A percentile compares a stretch with the other conserved stretches of the same genome.
Evolutionary conservation across 2,797 vertebrate species (phyloP).

Genomic region (Cyclopterus lumpus): DNA sequence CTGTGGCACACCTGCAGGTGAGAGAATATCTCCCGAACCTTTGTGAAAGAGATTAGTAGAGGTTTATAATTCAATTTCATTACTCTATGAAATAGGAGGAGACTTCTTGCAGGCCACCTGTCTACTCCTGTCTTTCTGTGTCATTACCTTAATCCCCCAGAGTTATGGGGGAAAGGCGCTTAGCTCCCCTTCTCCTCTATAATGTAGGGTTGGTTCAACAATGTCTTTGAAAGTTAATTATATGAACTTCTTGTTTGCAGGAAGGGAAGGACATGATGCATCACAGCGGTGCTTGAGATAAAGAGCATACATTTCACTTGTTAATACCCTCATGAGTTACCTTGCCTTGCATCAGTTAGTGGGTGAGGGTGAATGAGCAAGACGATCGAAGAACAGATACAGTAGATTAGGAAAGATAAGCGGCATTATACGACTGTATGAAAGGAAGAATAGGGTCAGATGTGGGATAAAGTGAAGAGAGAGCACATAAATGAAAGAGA

Average conservation of each 20-base stretch:
- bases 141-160: constrained; percentile 74
- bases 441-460: constrained; percentile 14
- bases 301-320: constrained; percentile 62
- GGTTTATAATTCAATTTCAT: constrained; percentile 79
- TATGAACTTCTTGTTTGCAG: constrained; percentile 61
- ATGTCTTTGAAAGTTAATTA: constrained; percentile 71
- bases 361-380: constrained; percentile 40
- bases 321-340: constrained; percentile 67
- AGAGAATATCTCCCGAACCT: constrained; percentile 59
- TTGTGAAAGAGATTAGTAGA: constrained; percentile 72
- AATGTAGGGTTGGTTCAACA: constrained; percentile 57
- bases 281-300: constrained; percentile 42
- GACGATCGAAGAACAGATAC: constrained; percentile 66
- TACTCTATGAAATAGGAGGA: constrained; percentile 70
- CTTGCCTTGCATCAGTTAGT: constrained; percentile 71
- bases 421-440: constrained; percentile 42
- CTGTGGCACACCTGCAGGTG: constrained; percentile 51
- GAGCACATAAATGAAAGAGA: constrained; percentile 35
- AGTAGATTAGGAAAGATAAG: constrained; percentile 67
- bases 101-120: constrained; percentile 64
- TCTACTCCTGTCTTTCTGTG: constrained; percentile 70
- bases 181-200: constrained; percentile 50
- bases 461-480: constrained; percentile 15
- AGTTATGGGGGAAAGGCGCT: constrained; percentile 57
- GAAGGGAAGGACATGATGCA: constrained; percentile 15